phyloP scores from a whole-genome alignment of 2,888 invertebrate genomes.

The Apotomis betuletana region DNA sequence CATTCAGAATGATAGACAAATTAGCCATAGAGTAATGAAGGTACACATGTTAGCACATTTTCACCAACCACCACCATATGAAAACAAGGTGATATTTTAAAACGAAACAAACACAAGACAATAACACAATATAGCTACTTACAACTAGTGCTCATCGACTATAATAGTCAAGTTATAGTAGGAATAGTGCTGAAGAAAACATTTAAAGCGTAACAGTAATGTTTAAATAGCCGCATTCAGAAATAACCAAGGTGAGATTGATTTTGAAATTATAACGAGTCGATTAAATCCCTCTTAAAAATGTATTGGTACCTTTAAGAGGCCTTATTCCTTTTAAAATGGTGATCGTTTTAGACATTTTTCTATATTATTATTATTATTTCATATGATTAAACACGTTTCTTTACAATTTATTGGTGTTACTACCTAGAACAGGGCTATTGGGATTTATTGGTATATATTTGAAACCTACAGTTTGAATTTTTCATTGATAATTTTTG shows the following conservation, averaged over 20 bases:
- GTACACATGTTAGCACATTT: constrained; percentile 81
- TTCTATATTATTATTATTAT: no score
- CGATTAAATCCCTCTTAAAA: no score
- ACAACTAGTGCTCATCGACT: constrained; percentile 42
- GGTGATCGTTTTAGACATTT: no score
- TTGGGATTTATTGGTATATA: no score
- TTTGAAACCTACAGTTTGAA: no score
- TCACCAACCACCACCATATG: constrained; percentile 82
- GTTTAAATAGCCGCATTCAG: constrained; percentile 42
- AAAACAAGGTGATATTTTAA: constrained; percentile 54
- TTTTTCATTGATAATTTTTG: no score
- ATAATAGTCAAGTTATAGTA: constrained; percentile 12
- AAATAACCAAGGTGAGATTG: constrained; percentile 27
- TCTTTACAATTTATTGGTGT: no score
- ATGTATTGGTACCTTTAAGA: no score
- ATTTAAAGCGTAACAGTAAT: constrained; percentile 46
- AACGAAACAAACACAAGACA: constrained; percentile 46
- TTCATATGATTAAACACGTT: no score
- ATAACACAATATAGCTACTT: constrained; percentile 45
- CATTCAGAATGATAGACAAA: constrained; percentile 68
- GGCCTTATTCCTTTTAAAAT: no score
- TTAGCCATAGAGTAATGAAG: constrained; percentile 80
- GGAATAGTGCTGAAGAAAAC: constrained; percentile 30
- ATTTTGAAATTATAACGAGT: no score
- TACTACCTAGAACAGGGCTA: no score